A percentile compares a stretch with the other conserved stretches of the same genome.
Conservation (phyloP, 35 echinoderm and acorn worm species). For the Eucidaris tribuloides region DNA sequence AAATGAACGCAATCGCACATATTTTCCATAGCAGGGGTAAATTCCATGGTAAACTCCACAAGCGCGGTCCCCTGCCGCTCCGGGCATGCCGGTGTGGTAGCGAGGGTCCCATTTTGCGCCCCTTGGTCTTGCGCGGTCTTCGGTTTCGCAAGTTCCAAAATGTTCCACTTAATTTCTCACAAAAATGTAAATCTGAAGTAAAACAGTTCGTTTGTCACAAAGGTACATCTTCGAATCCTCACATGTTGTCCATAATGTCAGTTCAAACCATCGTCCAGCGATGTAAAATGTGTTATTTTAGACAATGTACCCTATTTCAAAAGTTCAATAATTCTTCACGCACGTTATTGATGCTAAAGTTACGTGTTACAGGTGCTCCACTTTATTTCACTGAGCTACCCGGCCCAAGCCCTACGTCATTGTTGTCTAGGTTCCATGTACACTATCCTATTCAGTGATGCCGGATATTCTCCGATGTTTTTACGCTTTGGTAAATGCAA, state of each 20-base stretch:
- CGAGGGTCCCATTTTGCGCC: no score
- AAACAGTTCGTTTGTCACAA: no score
- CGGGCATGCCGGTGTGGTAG: no score
- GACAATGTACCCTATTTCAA: no score
- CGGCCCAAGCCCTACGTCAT: conserved; percentile 27
- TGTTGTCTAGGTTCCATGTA: conserved; percentile 47
- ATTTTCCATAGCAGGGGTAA: neutral
- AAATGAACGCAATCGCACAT: neutral
- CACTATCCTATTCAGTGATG: conserved; percentile 14
- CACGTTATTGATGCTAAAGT: no score
- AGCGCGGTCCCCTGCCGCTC: conserved; percentile 10
- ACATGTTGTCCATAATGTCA: neutral
- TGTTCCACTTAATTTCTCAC: no score
- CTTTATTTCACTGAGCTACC: conserved; percentile 10
- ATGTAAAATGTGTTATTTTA: conserved; percentile 17
- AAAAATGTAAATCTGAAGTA: no score
- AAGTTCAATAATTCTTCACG: no score
- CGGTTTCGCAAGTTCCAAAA: no score
- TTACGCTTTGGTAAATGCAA: no score
- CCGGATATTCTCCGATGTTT: no score
- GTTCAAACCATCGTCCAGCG: conserved; percentile 36
- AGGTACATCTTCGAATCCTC: no score
- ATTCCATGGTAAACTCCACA: conserved; percentile 16
- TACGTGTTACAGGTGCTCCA: neutral
- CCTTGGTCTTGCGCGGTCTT: neutral